Percentiles rank a stretch among this genome's conserved stretches.
These are phyloP conservation scores for Temnothorax ravouxi DNA, from an alignment of 2,888 invertebrate genomes.

Conservation along the genomic window DNA sequence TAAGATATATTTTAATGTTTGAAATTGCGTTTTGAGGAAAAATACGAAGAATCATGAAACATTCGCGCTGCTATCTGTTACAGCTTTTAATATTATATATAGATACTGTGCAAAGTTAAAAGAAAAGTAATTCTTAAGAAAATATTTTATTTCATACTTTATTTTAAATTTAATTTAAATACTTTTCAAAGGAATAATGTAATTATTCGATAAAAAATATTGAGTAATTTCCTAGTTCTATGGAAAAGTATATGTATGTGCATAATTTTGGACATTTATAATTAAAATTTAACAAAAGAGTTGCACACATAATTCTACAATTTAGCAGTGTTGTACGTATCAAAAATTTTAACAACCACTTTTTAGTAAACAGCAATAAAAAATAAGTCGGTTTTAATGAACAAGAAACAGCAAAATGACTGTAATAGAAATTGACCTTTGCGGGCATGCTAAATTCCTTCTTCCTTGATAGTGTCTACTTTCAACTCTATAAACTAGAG, in stretches of 20 bases:
- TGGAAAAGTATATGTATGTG: background rate
- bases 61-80: too few relatives aligned
- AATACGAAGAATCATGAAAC: too few relatives aligned
- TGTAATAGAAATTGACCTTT: constrained; percentile 15
- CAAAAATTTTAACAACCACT: background rate
- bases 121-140: background rate
- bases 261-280: background rate
- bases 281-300: background rate
- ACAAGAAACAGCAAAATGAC: background rate
- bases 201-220: background rate
- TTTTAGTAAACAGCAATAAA: background rate
- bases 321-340: background rate
- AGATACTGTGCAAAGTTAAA: too few relatives aligned
- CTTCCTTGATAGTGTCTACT: constrained; percentile 24
- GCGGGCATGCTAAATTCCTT: background rate
- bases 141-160: background rate
- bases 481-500: constrained; percentile 10
- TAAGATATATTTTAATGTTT: too few relatives aligned
- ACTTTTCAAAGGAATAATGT: background rate
- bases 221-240: background rate
- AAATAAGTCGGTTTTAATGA: background rate
- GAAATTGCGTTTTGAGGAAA: too few relatives aligned
- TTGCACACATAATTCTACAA: background rate
- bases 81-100: too few relatives aligned
- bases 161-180: background rate